Evolutionary conservation across 2,113 vertebrate species (phyloP), one percentile per base, ranked within the genome.

Genomic region (Microcebus ravelobensis): DNA sequence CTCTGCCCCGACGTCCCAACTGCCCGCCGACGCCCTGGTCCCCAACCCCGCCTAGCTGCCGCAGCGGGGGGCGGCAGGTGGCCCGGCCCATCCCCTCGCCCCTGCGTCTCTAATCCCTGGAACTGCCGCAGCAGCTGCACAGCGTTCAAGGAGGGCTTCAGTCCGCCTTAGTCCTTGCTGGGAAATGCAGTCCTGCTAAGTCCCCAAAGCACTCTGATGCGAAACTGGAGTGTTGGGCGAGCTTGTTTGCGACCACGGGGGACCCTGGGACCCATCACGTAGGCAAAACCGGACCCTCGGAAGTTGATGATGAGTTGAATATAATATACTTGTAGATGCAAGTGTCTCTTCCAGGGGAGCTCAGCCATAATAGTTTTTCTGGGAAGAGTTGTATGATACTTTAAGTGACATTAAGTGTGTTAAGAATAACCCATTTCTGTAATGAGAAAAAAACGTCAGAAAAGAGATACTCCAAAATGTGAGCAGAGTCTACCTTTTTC

Each of bases 321-420:
- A 11, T 29, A 27, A 63, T 9, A 34, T 39, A 1, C 61, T 4
- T 48, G 52, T 23, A 17, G 31, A 50, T 36, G 18, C 36, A 5
- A 8, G 39, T 15, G 12, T 18, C 70, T 29, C 13, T 83, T 31
- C 25, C 21, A 12, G 27, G 80, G 31, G n/a, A 29, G 8, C 8
- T 2, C 18, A 2, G 23, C 10, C 1, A 3, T 2, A 3, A 36
- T 18, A 14, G 63, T 15, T 52, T n/a, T 31, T 8, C 15, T 8
- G 31, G 45, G 3, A 17, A 21, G n/a, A 42, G 2, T 39, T 6
- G 6, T 14, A 0, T 3, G 63, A 2, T 15, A 0, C 2, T 0
- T 18, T 8, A 31, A 15, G 50, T 63, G 29, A 36, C 4, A 20
- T 1, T 48, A 48, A 17, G 42, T 2, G 0, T 29, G 57, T 18